phyloP scores from a whole-genome alignment of 2,113 vertebrate species.

The Chroicocephalus ridibundus region DNA sequence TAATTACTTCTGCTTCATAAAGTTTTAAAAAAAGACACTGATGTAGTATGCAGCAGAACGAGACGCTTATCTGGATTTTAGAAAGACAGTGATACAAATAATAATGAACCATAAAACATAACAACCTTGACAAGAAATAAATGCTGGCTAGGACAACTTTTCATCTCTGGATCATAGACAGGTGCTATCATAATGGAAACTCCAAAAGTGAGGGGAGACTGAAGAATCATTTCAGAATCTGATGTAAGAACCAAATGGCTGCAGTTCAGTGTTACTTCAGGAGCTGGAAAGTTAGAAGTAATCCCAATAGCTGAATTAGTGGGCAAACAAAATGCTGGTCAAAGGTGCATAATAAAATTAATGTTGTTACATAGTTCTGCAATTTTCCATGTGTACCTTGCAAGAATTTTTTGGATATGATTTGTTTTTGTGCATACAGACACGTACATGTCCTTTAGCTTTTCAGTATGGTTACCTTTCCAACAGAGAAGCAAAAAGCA shows the following conservation, averaged over 20 bases:
- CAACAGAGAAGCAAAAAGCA: not conserved
- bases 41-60: not conserved
- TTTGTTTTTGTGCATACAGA: not conserved
- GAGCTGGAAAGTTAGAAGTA: not conserved
- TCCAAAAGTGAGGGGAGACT: not conserved
- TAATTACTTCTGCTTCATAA: not conserved
- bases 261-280: not conserved
- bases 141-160: not conserved
- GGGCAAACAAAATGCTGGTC: slow-evolving; percentile 28
- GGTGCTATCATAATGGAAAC: slow-evolving; percentile 39
- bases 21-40: not conserved
- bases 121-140: not conserved
- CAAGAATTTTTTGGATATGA: not conserved
- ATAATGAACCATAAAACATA: not conserved
- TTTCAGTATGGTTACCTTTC: not conserved
- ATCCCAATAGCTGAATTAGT: slow-evolving; percentile 5
- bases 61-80: not conserved
- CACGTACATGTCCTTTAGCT: not conserved
- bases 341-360: slow-evolving; percentile 8
- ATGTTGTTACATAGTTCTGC: not conserved
- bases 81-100: not conserved
- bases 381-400: not conserved
- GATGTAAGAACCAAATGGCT: slow-evolving; percentile 48
- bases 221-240: slow-evolving; percentile 21
- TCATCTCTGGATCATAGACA: not conserved